Percentiles rank a stretch among this genome's conserved stretches.
Conservation (phyloP, 2,888 invertebrate species). For the Syrista parreyssii region DNA sequence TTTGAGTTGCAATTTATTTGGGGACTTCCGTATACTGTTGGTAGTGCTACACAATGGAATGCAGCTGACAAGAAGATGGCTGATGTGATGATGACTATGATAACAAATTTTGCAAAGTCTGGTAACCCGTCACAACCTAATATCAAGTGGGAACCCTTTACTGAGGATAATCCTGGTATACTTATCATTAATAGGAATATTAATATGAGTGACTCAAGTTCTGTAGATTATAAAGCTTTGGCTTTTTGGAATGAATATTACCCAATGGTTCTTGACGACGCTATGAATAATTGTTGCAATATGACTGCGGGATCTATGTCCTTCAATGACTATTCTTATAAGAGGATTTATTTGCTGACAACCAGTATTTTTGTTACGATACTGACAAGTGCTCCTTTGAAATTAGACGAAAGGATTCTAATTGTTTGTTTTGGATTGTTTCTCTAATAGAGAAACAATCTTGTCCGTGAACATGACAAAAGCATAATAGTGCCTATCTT, state of each 20-base stretch:
- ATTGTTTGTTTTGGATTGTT: no score
- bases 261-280: constrained; percentile 79
- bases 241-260: constrained; percentile 89
- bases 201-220: constrained; percentile 77
- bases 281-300: constrained; percentile 79
- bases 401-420: not conserved
- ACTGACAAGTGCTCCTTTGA: not conserved
- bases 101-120: constrained; percentile 82
- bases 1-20: constrained; percentile 85
- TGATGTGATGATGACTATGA: constrained; percentile 83
- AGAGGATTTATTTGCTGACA: not conserved
- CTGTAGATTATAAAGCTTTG: constrained; percentile 80
- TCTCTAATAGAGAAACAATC: not conserved
- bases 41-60: constrained; percentile 74
- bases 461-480: not conserved
- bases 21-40: constrained; percentile 79
- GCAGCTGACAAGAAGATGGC: constrained; percentile 81
- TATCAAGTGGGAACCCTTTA: constrained; percentile 81
- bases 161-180: constrained; percentile 75
- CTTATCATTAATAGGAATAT: constrained; percentile 80
- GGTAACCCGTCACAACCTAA: constrained; percentile 73
- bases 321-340: not conserved
- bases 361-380: not conserved
- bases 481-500: not conserved
- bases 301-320: constrained; percentile 48